Percentiles rank a stretch among this genome's conserved stretches.
phyloP scores from a whole-genome alignment of 1,140 invertebrate species.

The Copidosoma floridanum region DNA sequence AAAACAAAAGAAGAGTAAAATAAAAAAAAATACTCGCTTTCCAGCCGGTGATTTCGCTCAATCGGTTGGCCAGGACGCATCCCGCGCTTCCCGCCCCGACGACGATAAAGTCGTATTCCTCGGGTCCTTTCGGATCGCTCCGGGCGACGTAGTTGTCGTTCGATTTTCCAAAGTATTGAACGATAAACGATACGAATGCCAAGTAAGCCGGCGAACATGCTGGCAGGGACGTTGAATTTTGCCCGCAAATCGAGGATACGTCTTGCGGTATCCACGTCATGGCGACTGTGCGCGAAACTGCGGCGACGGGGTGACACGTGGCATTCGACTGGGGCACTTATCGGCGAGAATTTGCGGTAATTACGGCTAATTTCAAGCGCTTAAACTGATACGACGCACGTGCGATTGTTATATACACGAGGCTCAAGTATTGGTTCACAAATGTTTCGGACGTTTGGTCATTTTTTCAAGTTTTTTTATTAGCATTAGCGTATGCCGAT shows the following conservation, averaged over 20 bases:
- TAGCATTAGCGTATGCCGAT: no score
- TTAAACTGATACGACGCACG: no score
- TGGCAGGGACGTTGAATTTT: neutral
- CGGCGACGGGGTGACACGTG: no score
- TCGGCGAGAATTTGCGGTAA: no score
- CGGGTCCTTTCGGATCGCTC: neutral
- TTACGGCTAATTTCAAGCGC: no score
- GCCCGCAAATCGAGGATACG: neutral
- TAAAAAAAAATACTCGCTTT: conserved; percentile 20
- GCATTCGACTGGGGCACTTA: no score
- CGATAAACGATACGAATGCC: neutral
- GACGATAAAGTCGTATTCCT: conserved; percentile 31
- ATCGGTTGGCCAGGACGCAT: conserved; percentile 57
- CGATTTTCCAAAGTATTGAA: neutral
- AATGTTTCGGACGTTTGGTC: no score
- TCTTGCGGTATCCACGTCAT: neutral
- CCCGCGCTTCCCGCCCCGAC: no score
- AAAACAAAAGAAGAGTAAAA: neutral
- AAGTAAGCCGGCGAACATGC: neutral
- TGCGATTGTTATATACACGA: no score
- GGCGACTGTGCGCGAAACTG: no score
- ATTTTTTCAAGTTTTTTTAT: no score
- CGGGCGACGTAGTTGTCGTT: neutral
- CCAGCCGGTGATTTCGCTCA: conserved; percentile 48
- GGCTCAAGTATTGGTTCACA: no score